A percentile compares a stretch with the other conserved stretches of the same genome.
These are phyloP conservation scores for Brachymystax lenok DNA, from an alignment of 2,797 vertebrate species.

Conservation along the genomic window DNA sequence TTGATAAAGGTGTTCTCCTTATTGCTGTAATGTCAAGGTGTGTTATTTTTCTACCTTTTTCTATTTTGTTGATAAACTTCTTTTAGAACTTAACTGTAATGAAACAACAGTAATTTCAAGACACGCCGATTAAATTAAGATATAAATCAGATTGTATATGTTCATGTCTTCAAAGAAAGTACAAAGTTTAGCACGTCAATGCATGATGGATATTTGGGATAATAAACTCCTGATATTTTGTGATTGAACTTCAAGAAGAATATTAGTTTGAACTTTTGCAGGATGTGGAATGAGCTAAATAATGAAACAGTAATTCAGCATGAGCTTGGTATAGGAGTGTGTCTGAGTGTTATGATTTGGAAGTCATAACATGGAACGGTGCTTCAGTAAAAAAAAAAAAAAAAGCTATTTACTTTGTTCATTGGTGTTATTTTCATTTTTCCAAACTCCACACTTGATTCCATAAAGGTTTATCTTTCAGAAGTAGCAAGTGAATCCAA, in stretches of 20 bases:
- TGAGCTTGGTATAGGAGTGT: conserved; percentile 50
- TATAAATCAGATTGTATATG: neutral
- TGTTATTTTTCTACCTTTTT: conserved; percentile 72
- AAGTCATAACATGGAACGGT: conserved; percentile 56
- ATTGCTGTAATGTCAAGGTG: conserved; percentile 38
- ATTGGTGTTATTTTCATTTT: conserved; percentile 41
- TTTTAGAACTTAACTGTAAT: conserved; percentile 25
- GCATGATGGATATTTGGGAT: neutral
- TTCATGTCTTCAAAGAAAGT: neutral
- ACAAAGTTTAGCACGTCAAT: neutral
- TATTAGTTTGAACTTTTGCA: conserved; percentile 13
- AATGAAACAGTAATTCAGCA: conserved; percentile 53
- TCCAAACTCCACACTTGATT: neutral
- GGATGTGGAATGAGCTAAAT: conserved; percentile 58
- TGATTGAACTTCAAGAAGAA: neutral
- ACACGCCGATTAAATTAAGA: neutral
- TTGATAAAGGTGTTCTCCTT: conserved; percentile 46
- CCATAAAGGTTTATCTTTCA: neutral
- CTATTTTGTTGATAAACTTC: conserved; percentile 52
- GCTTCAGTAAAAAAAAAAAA: conserved; percentile 65
- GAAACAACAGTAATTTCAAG: neutral
- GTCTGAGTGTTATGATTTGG: conserved; percentile 52
- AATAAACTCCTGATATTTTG: neutral
- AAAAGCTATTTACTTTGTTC: conserved; percentile 33
- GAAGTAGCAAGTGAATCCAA: neutral